Percentiles rank a stretch among this genome's conserved stretches.
Evolutionary conservation across 2,888 invertebrate genomes (phyloP).

Genomic region (Lasioglossum malachurum): DNA sequence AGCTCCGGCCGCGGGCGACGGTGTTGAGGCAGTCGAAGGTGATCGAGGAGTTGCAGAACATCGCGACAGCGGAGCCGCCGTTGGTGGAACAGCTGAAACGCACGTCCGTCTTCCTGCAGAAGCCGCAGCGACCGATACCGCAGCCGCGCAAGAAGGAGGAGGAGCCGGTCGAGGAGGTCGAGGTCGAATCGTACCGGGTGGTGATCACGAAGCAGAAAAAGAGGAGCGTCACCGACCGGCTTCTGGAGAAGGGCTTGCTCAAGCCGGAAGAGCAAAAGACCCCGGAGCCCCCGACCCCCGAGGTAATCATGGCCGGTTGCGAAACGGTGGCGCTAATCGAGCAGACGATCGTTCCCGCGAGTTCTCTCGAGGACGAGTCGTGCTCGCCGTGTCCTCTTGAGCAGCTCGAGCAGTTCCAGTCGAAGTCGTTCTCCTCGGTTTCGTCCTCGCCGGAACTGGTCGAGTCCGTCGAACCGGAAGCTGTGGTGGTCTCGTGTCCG

Average conservation of each 20-base stretch:
- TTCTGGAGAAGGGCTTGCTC: slow-evolving; percentile 79
- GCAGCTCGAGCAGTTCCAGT: background rate
- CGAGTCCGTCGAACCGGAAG: background rate
- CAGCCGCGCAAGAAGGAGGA: slow-evolving; percentile 77
- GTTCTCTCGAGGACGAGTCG: background rate
- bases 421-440: background rate
- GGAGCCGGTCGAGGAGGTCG: slow-evolving; percentile 32
- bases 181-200: slow-evolving; percentile 77
- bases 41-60: slow-evolving; percentile 85
- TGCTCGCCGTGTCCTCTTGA: background rate
- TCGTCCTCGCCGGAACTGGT: no score
- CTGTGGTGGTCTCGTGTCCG: background rate
- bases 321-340: slow-evolving; percentile 51
- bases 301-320: slow-evolving; percentile 75
- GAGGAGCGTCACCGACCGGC: slow-evolving; percentile 79
- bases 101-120: slow-evolving; percentile 90
- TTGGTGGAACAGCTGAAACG: slow-evolving; percentile 78
- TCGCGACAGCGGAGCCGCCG: slow-evolving; percentile 77
- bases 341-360: slow-evolving; percentile 32
- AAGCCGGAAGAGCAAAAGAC: slow-evolving; percentile 75
- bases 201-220: slow-evolving; percentile 82
- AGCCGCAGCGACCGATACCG: slow-evolving; percentile 90
- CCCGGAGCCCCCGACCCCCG: slow-evolving; percentile 73
- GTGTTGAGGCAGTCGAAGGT: slow-evolving; percentile 90
- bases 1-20: slow-evolving; percentile 88